Conservation (phyloP, 2,888 invertebrate species). For the Seladonia tumulorum region DNA sequence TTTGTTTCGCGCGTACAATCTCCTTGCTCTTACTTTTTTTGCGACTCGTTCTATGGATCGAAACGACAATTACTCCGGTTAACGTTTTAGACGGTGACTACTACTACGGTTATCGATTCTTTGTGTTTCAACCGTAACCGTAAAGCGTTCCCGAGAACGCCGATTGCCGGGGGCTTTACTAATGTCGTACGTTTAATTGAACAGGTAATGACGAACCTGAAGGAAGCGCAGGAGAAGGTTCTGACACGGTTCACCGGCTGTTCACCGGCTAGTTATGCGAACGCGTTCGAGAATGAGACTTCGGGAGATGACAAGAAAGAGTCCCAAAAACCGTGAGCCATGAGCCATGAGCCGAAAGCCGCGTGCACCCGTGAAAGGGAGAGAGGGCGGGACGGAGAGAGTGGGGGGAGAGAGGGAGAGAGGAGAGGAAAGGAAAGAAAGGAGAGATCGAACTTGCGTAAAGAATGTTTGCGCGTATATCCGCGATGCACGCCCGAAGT, state of each 20-base stretch:
- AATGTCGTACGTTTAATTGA: not conserved
- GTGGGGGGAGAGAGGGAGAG: constrained; percentile 37
- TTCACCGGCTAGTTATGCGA: constrained; percentile 38
- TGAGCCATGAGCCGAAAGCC: not conserved
- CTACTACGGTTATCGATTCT: not conserved
- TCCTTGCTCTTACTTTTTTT: constrained; percentile 42
- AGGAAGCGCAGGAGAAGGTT: not conserved
- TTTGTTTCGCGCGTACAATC: constrained; percentile 36
- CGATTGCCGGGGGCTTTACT: not conserved
- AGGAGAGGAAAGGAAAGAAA: constrained; percentile 45
- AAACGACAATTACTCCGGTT: constrained; percentile 12
- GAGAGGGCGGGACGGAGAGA: not conserved
- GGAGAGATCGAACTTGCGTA: constrained; percentile 56
- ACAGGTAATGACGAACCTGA: not conserved
- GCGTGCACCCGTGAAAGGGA: not conserved
- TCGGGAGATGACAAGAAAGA: not conserved
- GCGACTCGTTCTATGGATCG: constrained; percentile 22
- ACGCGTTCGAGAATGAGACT: constrained; percentile 11
- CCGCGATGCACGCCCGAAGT: constrained; percentile 61
- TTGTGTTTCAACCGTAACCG: not conserved
- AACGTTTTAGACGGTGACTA: not conserved
- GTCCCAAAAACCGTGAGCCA: not conserved
- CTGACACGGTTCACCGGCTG: not conserved
- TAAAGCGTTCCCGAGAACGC: too few species aligned
- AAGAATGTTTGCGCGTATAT: constrained; percentile 62